phyloP scores from a whole-genome alignment of 2,888 invertebrate species.

The Hedychridium roseum region DNA sequence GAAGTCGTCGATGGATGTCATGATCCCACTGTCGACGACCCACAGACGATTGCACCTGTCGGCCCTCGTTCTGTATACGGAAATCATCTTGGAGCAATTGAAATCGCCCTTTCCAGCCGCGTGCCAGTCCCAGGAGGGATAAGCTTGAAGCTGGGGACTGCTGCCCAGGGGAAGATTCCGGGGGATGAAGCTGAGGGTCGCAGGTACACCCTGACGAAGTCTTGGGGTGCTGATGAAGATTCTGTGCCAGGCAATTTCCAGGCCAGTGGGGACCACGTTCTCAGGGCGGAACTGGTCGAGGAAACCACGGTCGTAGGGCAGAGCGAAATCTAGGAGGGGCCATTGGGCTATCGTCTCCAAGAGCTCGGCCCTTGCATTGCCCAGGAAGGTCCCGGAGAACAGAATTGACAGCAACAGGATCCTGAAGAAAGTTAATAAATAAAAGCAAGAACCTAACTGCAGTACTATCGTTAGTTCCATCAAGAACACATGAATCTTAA shows the following conservation, averaged over 20 bases:
- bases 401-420: conserved; percentile 22
- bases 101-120: conserved; percentile 73
- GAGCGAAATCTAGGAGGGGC: conserved; percentile 60
- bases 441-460: not conserved
- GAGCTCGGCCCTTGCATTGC: conserved; percentile 13
- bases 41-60: conserved; percentile 86
- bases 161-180: conserved; percentile 72
- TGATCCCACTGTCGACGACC: conserved; percentile 82
- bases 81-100: conserved; percentile 80
- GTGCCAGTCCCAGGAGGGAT: conserved; percentile 82
- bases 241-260: conserved; percentile 76
- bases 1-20: conserved; percentile 76
- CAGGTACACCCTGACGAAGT: conserved; percentile 78
- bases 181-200: conserved; percentile 76
- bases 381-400: conserved; percentile 11
- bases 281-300: conserved; percentile 70
- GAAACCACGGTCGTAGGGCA: conserved; percentile 58
- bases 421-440: not conserved
- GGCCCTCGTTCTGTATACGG: conserved; percentile 78
- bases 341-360: conserved; percentile 64
- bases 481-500: too few relatives aligned
- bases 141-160: conserved; percentile 76
- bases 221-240: conserved; percentile 81
- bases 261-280: conserved; percentile 79
- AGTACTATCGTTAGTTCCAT: too few relatives aligned